Evolutionary conservation across 2,113 vertebrate species (phyloP).

Genomic region (Hymenochirus boettgeri): DNA sequence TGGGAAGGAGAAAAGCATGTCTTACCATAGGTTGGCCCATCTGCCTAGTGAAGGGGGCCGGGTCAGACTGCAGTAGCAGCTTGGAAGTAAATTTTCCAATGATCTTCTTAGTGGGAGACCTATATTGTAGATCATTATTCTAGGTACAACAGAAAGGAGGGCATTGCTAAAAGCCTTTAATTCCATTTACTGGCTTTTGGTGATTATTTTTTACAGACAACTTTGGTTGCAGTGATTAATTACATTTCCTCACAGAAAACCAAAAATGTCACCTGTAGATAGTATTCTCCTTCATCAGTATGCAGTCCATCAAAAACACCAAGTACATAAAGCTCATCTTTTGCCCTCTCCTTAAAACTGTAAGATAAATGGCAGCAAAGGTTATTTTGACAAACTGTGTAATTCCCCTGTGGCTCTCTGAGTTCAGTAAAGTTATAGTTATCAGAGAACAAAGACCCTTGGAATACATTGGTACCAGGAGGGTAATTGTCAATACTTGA

Average conservation of each 20-base stretch:
- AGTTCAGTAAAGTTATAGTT: slow-evolving; percentile 48
- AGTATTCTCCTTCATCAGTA: slow-evolving; percentile 49
- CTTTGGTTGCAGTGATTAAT: too few relatives aligned
- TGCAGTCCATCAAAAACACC: slow-evolving; percentile 52
- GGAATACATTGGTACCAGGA: slow-evolving; percentile 40
- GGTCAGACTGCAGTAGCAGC: too few relatives aligned
- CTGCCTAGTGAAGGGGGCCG: too few relatives aligned
- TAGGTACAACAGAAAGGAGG: too few relatives aligned
- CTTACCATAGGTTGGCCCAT: too few relatives aligned
- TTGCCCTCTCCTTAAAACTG: slow-evolving; percentile 40
- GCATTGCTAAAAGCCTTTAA: too few relatives aligned
- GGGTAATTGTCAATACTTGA: background rate
- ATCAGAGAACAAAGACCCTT: slow-evolving; percentile 44
- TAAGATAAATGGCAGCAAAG: slow-evolving; percentile 54
- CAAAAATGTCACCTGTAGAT: slow-evolving; percentile 48
- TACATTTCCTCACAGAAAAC: background rate
- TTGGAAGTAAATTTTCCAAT: too few relatives aligned
- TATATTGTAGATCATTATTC: too few relatives aligned
- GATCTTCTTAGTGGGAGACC: too few relatives aligned
- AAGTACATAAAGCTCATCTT: slow-evolving; percentile 46
- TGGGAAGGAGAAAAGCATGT: too few relatives aligned
- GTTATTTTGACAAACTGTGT: slow-evolving; percentile 48
- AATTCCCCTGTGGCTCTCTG: slow-evolving; percentile 23
- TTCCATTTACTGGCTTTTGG: too few relatives aligned
- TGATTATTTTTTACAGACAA: too few relatives aligned